Conservation (phyloP, 2,888 invertebrate genomes). For the Hirtodrosophila duncani region DNA sequence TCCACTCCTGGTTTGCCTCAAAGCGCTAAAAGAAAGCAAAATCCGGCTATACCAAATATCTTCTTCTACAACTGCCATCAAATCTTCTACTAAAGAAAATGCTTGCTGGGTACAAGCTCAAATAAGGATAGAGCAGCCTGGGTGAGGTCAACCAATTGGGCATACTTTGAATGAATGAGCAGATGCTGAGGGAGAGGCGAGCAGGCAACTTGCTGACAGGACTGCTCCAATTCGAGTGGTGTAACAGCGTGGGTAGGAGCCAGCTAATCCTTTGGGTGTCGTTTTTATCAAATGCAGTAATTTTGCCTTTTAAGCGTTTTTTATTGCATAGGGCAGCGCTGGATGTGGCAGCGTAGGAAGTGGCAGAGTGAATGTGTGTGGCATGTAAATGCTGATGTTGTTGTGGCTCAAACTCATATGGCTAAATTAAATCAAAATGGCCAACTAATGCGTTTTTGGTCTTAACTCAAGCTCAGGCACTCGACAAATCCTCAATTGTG, state of each 20-base stretch:
- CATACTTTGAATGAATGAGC: conserved; percentile 48
- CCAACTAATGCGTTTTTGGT: neutral
- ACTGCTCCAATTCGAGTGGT: neutral
- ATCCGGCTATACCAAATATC: no score
- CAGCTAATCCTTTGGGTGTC: conserved; percentile 49
- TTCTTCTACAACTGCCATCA: no score
- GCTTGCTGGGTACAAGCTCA: no score
- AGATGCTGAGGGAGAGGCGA: no score
- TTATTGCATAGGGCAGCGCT: no score
- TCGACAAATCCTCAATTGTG: conserved; percentile 44
- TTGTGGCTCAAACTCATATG: no score
- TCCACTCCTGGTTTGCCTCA: no score
- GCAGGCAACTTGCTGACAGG: conserved; percentile 10
- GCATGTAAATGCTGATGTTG: no score
- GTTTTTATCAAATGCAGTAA: conserved; percentile 35
- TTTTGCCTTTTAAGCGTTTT: conserved; percentile 45
- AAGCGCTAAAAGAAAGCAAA: no score
- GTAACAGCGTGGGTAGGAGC: no score
- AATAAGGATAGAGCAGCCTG: conserved; percentile 3
- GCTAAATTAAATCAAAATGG: neutral
- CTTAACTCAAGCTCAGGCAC: conserved; percentile 1
- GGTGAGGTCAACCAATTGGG: conserved; percentile 26
- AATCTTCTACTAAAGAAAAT: no score
- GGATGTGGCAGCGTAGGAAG: neutral
- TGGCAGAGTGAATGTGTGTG: neutral